A percentile compares a stretch with the other conserved stretches of the same genome.
Conservation (phyloP, 2,797 vertebrate species). For the Crypturellus tataupa region DNA sequence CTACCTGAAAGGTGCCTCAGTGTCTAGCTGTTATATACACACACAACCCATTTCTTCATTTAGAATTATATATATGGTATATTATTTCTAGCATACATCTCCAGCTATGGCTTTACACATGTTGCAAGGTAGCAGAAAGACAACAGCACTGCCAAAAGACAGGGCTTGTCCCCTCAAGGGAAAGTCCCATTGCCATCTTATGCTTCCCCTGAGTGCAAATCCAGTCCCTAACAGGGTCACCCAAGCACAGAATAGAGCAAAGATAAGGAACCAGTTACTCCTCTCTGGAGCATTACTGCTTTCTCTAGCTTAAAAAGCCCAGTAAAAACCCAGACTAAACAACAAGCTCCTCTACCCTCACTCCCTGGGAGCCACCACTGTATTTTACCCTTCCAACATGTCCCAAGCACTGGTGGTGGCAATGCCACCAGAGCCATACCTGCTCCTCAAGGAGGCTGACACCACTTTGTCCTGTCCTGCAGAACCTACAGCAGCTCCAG, state of each 20-base stretch:
- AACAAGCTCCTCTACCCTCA: neutral
- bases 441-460: accelerated
- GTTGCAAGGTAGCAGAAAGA: too few relatives aligned
- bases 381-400: accelerated
- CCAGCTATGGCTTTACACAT: too few relatives aligned
- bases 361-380: too few relatives aligned
- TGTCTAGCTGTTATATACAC: too few relatives aligned
- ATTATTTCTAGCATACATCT: neutral
- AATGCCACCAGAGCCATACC: accelerated
- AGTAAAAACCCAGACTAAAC: neutral
- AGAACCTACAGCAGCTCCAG: neutral
- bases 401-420: accelerated
- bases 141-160: neutral
- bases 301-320: too few relatives aligned
- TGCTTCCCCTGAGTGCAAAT: neutral
- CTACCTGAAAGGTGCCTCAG: accelerated
- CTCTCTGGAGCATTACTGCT: too few relatives aligned
- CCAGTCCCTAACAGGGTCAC: neutral
- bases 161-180: neutral
- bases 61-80: too few relatives aligned
- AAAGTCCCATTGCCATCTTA: neutral
- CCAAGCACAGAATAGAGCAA: too few relatives aligned
- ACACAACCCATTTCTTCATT: too few relatives aligned
- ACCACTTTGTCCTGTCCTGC: too few relatives aligned
- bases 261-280: too few relatives aligned